phyloP scores from a whole-genome alignment of 23 tunicate species.

The Ciona savignyi region DNA sequence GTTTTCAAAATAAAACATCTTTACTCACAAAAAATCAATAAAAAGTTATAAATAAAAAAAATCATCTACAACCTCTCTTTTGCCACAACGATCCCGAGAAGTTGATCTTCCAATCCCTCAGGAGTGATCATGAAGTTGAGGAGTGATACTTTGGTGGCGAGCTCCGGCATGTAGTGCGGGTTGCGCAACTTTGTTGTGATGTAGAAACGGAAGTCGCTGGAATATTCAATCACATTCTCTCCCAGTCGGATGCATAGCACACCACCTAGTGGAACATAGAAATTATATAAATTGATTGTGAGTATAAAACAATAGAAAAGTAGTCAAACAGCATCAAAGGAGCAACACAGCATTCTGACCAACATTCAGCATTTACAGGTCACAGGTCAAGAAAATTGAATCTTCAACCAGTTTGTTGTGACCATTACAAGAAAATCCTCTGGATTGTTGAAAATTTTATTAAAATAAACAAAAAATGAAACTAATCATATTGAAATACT shows the following conservation, averaged over 20 bases:
- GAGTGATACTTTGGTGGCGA: conserved; percentile 97
- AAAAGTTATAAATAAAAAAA: neutral
- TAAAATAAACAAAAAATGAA: no score
- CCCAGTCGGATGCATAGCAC: conserved; percentile 89
- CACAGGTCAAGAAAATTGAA: no score
- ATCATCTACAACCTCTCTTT: conserved; percentile 87
- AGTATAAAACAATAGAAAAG: no score
- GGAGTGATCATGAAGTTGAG: conserved; percentile 99
- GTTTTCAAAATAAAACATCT: neutral
- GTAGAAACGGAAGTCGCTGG: conserved; percentile 90
- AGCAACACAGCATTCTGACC: no score
- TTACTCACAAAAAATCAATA: neutral
- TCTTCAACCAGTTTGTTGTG: no score
- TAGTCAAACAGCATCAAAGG: no score
- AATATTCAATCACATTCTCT: conserved; percentile 95
- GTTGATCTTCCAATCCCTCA: conserved; percentile 96
- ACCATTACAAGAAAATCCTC: no score
- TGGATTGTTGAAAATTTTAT: no score
- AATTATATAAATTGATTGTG: no score
- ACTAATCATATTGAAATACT: no score
- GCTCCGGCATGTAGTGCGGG: conserved; percentile 97
- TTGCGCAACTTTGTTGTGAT: conserved; percentile 98
- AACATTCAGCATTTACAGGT: no score
- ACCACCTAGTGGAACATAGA: conserved; percentile 75
- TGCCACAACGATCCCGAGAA: conserved; percentile 97